Percentiles rank a stretch among this genome's conserved stretches.
phyloP scores from a whole-genome alignment of 2,888 invertebrate species.

The Colletes collaris region DNA sequence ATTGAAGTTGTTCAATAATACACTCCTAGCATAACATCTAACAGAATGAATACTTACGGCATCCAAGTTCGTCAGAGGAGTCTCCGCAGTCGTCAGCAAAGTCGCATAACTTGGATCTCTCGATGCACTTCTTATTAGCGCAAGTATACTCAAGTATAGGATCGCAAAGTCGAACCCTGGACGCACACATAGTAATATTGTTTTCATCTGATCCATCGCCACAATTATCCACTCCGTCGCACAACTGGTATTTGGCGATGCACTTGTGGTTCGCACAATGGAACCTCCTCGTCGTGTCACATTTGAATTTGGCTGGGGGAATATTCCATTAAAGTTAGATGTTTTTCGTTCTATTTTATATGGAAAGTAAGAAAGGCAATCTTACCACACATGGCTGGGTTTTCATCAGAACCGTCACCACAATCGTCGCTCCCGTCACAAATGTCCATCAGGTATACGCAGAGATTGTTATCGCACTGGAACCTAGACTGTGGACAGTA shows the following conservation, averaged over 20 bases:
- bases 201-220: conserved; percentile 98
- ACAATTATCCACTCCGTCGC: conserved; percentile 96
- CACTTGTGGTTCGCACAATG: conserved; percentile 95
- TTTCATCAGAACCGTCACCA: conserved; percentile 95
- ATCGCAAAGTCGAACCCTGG: conserved; percentile 90
- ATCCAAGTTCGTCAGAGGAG: conserved; percentile 94
- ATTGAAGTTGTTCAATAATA: not conserved
- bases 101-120: conserved; percentile 92
- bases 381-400: conserved; percentile 87
- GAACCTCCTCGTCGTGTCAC: conserved; percentile 92
- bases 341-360: not conserved
- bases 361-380: not conserved
- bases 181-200: conserved; percentile 94
- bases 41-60: conserved; percentile 85
- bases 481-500: conserved; percentile 96
- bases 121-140: conserved; percentile 93
- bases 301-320: conserved; percentile 89
- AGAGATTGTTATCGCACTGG: conserved; percentile 96
- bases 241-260: conserved; percentile 92
- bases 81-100: conserved; percentile 96
- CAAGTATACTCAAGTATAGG: conserved; percentile 93
- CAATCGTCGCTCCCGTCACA: conserved; percentile 98
- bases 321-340: not conserved
- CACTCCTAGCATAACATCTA: no score
- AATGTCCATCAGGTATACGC: conserved; percentile 94